phyloP scores from a whole-genome alignment of 1,140 invertebrate species.

The Euura saliciscinereae region DNA sequence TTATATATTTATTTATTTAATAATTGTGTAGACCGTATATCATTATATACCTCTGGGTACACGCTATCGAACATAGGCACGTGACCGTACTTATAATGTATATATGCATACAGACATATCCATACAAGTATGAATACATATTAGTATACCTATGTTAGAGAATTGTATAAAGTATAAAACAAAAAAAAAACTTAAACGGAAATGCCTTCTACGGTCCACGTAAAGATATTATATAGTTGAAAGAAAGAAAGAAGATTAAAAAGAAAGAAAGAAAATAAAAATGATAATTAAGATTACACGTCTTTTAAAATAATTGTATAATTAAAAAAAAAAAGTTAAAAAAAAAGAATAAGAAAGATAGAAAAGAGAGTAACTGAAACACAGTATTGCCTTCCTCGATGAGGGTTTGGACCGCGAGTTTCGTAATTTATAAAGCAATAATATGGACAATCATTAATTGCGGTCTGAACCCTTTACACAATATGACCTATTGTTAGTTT shows the following conservation, averaged over 20 bases:
- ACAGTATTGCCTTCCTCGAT: slow-evolving; percentile 56
- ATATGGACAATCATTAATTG: slow-evolving; percentile 56
- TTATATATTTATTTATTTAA: not conserved
- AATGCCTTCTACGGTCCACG: slow-evolving; percentile 39
- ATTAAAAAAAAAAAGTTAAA: slow-evolving; percentile 18
- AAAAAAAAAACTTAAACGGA: slow-evolving; percentile 24
- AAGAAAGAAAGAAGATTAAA: slow-evolving; percentile 26
- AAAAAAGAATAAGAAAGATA: slow-evolving; percentile 22
- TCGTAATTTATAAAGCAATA: slow-evolving; percentile 55
- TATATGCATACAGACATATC: slow-evolving; percentile 12
- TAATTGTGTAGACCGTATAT: not conserved
- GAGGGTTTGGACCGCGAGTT: slow-evolving; percentile 42
- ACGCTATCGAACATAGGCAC: not conserved
- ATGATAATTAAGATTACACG: slow-evolving; percentile 5
- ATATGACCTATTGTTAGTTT: slow-evolving; percentile 7
- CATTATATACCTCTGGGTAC: not conserved
- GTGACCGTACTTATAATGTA: not conserved
- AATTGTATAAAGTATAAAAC: slow-evolving; percentile 2
- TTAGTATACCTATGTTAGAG: slow-evolving; percentile 10
- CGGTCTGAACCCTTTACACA: slow-evolving; percentile 30
- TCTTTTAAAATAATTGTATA: not conserved
- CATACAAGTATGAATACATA: slow-evolving; percentile 19
- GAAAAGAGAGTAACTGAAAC: slow-evolving; percentile 29
- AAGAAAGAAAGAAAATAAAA: slow-evolving; percentile 17
- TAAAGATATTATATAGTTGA: not conserved